A percentile compares a stretch with the other conserved stretches of the same genome.
Conservation (phyloP, 2,797 vertebrate species). For the Buceros bicornis region DNA sequence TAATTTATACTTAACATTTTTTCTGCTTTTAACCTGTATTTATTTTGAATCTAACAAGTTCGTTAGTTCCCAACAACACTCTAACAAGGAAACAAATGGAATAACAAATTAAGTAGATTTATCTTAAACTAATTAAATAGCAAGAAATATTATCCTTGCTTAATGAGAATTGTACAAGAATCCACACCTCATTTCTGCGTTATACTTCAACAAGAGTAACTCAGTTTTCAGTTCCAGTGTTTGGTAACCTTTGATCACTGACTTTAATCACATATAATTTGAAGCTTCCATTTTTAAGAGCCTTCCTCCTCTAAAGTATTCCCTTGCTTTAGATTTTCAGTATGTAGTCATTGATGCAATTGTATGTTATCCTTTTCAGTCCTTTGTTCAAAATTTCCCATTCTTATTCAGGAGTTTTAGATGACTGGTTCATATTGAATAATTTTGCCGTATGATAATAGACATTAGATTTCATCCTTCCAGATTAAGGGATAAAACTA, state of each 20-base stretch:
- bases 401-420: background rate
- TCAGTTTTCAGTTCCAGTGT: background rate
- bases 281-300: background rate
- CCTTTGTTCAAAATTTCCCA: background rate
- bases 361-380: background rate
- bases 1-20: constrained; percentile 55
- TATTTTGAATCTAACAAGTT: constrained; percentile 53
- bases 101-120: background rate
- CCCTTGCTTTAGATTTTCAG: background rate
- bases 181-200: background rate
- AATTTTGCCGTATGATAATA: background rate
- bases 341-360: background rate
- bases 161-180: background rate
- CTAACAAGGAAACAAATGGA: background rate
- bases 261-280: background rate
- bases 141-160: background rate
- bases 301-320: background rate
- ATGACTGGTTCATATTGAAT: background rate
- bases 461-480: background rate
- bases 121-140: background rate
- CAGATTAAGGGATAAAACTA: background rate
- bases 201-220: background rate
- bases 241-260: background rate
- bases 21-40: constrained; percentile 55
- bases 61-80: background rate